These are phyloP conservation scores for Orthonyx spaldingii DNA, from an alignment of 2,113 vertebrate genomes.

Conservation along the genomic window DNA sequence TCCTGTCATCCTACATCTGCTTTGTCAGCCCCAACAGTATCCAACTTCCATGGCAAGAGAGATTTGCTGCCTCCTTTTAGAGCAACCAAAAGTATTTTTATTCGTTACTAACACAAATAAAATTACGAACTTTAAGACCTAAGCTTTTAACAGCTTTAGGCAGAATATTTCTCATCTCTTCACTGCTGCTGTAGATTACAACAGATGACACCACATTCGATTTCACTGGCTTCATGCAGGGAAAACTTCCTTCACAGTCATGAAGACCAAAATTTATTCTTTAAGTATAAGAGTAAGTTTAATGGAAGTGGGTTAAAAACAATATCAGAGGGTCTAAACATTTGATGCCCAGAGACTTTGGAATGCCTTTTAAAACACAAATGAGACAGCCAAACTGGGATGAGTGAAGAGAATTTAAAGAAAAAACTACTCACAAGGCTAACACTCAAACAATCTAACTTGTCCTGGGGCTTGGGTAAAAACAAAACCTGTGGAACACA, in stretches of 20 bases:
- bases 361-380: background rate
- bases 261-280: background rate
- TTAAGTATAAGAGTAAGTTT: background rate
- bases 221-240: background rate
- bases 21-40: slow-evolving; percentile 10
- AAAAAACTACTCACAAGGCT: background rate
- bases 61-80: background rate
- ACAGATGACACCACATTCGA: background rate
- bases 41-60: background rate
- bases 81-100: background rate
- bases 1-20: slow-evolving; percentile 9
- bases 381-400: background rate
- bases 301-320: background rate
- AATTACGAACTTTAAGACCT: background rate
- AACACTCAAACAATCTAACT: background rate
- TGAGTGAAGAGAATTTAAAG: background rate
- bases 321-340: background rate
- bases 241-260: background rate
- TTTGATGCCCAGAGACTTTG: background rate
- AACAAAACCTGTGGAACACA: background rate
- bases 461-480: background rate
- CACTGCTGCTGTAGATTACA: background rate
- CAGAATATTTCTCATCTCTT: background rate
- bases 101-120: background rate
- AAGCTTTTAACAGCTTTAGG: background rate